Conservation (phyloP, 1,140 invertebrate species). For the Hycleus phaleratus region DNA sequence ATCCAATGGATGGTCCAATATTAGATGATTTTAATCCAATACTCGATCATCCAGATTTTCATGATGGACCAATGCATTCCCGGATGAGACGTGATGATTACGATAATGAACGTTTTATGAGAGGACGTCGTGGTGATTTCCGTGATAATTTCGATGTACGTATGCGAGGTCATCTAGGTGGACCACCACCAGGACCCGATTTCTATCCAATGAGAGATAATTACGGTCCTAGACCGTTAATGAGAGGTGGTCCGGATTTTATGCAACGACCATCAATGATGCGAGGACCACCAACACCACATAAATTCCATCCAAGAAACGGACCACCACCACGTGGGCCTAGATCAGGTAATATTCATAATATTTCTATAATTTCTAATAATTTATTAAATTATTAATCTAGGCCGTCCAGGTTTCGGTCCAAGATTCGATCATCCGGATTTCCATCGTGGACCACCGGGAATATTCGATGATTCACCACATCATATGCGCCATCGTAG, state of each 20-base stretch:
- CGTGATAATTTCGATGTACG: slow-evolving; percentile 15
- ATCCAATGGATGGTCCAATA: slow-evolving; percentile 5
- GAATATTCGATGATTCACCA: slow-evolving; percentile 15
- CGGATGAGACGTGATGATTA: slow-evolving; percentile 13
- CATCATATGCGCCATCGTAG: slow-evolving; percentile 6
- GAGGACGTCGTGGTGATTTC: slow-evolving; percentile 12
- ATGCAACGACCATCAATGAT: slow-evolving; percentile 33
- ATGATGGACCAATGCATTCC: slow-evolving; percentile 5
- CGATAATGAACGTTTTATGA: slow-evolving; percentile 15
- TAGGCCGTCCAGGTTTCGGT: slow-evolving; percentile 22
- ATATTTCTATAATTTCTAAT: not conserved
- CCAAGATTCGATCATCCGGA: slow-evolving; percentile 33
- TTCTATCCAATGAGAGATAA: slow-evolving; percentile 24
- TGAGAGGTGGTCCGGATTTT: slow-evolving; percentile 33
- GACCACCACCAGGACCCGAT: slow-evolving; percentile 16
- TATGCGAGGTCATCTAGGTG: slow-evolving; percentile 1
- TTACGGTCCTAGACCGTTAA: slow-evolving; percentile 27
- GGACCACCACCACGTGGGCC: slow-evolving; percentile 43
- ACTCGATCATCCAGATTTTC: too few species aligned
- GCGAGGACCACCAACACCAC: slow-evolving; percentile 42
- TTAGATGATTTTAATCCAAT: not conserved
- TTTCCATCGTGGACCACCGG: slow-evolving; percentile 26
- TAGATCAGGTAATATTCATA: slow-evolving; percentile 20
- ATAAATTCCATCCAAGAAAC: slow-evolving; percentile 47
- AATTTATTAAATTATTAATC: not conserved